A percentile compares a stretch with the other conserved stretches of the same genome.
Evolutionary conservation across 2,888 invertebrate species (phyloP).

Genomic region (Monoplex corrugatus): DNA sequence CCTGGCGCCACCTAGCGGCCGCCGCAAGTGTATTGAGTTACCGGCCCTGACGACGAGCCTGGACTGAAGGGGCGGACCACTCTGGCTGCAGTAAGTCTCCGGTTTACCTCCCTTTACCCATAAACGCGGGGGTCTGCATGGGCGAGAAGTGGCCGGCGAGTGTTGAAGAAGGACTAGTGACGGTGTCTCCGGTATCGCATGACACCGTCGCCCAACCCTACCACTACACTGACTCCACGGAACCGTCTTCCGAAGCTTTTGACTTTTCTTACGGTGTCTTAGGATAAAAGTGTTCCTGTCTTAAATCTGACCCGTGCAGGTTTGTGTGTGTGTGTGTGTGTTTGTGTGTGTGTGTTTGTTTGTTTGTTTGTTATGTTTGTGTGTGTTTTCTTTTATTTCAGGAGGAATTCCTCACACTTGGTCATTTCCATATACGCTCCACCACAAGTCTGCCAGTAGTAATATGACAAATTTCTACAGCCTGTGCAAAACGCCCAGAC

Average conservation of each 20-base stretch:
- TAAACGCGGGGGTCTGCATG: conserved; percentile 1
- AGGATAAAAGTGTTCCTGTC: no score
- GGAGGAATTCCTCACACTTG: no score
- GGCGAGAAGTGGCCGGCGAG: conserved; percentile 19
- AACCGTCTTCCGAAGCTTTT: background rate
- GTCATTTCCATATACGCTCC: no score
- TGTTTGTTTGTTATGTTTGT: no score
- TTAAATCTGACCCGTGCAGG: background rate
- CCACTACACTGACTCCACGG: background rate
- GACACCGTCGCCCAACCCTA: background rate
- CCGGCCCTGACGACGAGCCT: background rate
- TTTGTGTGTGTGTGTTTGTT: background rate
- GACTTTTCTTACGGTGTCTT: background rate
- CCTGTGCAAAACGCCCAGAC: no score
- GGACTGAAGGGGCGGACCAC: conserved; percentile 17
- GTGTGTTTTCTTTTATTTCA: no score
- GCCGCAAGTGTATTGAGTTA: conserved; percentile 53
- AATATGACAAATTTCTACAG: no score
- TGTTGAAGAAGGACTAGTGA: background rate
- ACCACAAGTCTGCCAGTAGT: no score
- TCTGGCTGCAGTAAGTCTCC: conserved; percentile 28
- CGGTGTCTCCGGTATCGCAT: background rate
- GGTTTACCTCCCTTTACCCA: conserved; percentile 37
- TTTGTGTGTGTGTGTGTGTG: conserved; percentile 1
- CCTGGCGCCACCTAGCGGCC: conserved; percentile 49